Percentiles rank a stretch among this genome's conserved stretches.
These are phyloP conservation scores for Danio choprae DNA, from an alignment of 2,797 vertebrate species.

Conservation along the genomic window DNA sequence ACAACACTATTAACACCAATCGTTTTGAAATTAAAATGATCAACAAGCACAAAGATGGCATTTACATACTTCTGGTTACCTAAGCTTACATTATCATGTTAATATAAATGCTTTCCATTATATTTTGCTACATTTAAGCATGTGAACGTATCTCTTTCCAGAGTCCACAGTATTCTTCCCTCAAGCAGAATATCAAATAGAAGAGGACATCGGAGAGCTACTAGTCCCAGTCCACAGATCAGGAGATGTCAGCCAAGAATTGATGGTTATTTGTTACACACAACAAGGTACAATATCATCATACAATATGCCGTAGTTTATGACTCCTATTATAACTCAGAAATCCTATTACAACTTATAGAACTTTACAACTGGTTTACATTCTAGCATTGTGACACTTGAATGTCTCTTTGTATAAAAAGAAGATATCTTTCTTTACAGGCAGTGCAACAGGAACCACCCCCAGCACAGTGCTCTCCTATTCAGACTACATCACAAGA, in stretches of 20 bases:
- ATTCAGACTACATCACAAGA: conserved; percentile 87
- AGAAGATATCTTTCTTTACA: conserved; percentile 54
- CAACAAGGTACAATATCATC: conserved; percentile 77
- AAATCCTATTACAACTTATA: not conserved
- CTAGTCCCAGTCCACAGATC: conserved; percentile 82
- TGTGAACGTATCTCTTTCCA: conserved; percentile 61
- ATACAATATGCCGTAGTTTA: not conserved
- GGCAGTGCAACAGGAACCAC: conserved; percentile 83
- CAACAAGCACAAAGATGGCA: not conserved
- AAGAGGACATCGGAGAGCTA: conserved; percentile 86
- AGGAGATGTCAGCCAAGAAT: conserved; percentile 85
- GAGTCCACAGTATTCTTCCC: conserved; percentile 88
- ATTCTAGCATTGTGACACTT: not conserved
- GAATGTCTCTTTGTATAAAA: conserved; percentile 2
- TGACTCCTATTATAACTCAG: not conserved
- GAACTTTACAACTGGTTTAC: not conserved
- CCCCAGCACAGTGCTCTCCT: conserved; percentile 81
- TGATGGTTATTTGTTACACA: conserved; percentile 87
- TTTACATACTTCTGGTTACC: not conserved
- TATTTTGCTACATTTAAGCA: not conserved
- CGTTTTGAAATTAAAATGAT: not conserved
- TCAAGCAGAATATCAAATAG: conserved; percentile 82
- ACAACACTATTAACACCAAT: not conserved
- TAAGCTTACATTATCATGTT: not conserved
- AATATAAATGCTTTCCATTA: not conserved